Percentiles rank a stretch among this genome's conserved stretches.
Evolutionary conservation across 2,888 invertebrate species (phyloP).

Genomic region (Paralinhomoeus sp.): DNA sequence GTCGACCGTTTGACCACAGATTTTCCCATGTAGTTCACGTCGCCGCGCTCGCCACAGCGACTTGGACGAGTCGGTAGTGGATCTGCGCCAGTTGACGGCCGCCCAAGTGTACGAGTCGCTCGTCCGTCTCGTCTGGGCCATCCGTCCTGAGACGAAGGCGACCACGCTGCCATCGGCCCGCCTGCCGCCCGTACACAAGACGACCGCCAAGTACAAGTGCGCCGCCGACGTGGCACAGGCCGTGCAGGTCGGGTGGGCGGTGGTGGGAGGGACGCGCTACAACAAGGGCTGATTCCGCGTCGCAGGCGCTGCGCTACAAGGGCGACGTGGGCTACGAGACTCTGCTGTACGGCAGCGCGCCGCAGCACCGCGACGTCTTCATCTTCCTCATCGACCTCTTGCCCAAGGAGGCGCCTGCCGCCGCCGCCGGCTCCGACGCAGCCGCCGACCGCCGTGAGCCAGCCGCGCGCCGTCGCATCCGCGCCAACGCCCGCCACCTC

Average conservation of each 20-base stretch:
- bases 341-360: slow-evolving; percentile 70
- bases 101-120: slow-evolving; percentile 38
- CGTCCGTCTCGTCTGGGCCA: slow-evolving; percentile 52
- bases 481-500: too few species aligned
- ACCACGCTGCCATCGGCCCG: slow-evolving; percentile 29
- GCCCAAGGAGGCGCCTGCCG: slow-evolving; percentile 43
- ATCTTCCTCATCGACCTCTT: slow-evolving; percentile 78
- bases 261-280: too few species aligned
- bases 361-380: slow-evolving; percentile 60
- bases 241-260: slow-evolving; percentile 43
- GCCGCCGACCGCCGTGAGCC: too few species aligned
- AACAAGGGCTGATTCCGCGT: slow-evolving; percentile 25
- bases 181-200: slow-evolving; percentile 35
- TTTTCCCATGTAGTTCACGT: too few species aligned
- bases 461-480: too few species aligned
- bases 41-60: too few species aligned
- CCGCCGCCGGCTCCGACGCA: too few species aligned
- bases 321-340: slow-evolving; percentile 89
- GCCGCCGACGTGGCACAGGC: slow-evolving; percentile 57
- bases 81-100: too few species aligned
- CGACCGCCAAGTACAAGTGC: slow-evolving; percentile 63
- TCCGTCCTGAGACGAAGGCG: slow-evolving; percentile 43
- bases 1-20: slow-evolving; percentile 12
- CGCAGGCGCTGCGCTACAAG: slow-evolving; percentile 60
- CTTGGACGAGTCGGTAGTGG: too few species aligned